Percentiles rank a stretch among this genome's conserved stretches.
These are phyloP conservation scores for Bombycilla garrulus DNA, from an alignment of 2,113 vertebrate species.

Conservation along the genomic window DNA sequence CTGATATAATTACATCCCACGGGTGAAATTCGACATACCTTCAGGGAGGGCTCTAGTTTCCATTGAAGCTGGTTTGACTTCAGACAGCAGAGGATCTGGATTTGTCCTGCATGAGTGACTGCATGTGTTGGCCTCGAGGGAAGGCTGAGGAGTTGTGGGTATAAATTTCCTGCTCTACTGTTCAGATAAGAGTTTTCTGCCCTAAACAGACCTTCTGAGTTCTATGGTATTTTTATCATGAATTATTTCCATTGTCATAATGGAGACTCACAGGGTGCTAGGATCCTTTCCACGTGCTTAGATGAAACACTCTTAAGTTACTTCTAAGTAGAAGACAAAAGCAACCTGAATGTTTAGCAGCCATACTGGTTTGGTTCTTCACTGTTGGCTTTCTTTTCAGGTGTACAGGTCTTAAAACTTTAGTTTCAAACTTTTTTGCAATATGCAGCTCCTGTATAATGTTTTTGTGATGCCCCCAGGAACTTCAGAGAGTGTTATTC, in stretches of 20 bases:
- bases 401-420: neutral
- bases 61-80: neutral
- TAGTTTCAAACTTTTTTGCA: neutral
- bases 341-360: neutral
- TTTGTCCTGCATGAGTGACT: neutral
- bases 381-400: neutral
- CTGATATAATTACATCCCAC: neutral
- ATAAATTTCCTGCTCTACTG: neutral
- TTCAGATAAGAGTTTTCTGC: neutral
- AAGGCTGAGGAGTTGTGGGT: neutral
- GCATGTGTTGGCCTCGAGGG: neutral
- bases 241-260: neutral
- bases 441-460: neutral
- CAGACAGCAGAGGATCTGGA: neutral
- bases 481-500: neutral
- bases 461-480: neutral
- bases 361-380: neutral
- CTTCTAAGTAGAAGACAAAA: neutral
- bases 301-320: neutral
- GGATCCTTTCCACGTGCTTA: neutral
- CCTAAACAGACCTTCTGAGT: neutral
- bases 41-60: neutral
- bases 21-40: neutral
- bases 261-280: neutral
- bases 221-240: neutral